These are phyloP conservation scores for Odontothrips loti DNA, from an alignment of 2,888 invertebrate genomes.

Conservation along the genomic window DNA sequence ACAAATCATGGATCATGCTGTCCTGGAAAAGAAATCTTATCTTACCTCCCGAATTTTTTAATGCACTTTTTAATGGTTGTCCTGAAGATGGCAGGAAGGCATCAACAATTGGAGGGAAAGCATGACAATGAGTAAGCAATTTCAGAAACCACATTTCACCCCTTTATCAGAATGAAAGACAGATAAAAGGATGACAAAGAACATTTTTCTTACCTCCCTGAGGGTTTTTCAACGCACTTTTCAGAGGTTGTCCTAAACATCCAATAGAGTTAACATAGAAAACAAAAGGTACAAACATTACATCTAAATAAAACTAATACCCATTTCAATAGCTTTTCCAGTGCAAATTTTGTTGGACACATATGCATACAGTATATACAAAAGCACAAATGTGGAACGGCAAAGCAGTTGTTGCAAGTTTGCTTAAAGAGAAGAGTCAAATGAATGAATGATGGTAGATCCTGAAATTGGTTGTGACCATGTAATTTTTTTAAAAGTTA, in stretches of 20 bases:
- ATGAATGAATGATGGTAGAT: too few species aligned
- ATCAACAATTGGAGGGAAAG: background rate
- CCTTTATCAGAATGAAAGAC: too few species aligned
- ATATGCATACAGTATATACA: too few species aligned
- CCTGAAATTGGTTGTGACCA: too few species aligned
- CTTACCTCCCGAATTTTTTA: constrained; percentile 21
- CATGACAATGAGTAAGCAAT: background rate
- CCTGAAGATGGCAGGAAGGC: constrained; percentile 6
- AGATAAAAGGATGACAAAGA: background rate
- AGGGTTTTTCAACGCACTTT: constrained; percentile 9
- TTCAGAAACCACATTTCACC: background rate
- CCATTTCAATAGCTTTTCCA: too few species aligned
- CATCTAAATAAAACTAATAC: too few species aligned
- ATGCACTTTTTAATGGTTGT: constrained; percentile 18
- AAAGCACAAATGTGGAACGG: too few species aligned
- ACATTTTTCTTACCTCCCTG: background rate
- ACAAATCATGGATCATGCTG: constrained; percentile 6
- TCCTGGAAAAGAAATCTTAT: constrained; percentile 35
- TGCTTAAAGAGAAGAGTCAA: too few species aligned
- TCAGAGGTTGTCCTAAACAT: constrained; percentile 47
- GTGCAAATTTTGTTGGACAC: too few species aligned
- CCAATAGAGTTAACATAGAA: constrained; percentile 44
- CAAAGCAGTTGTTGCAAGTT: too few species aligned
- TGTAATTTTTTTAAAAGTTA: too few species aligned
- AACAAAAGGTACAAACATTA: constrained; percentile 28